These are phyloP conservation scores for Drosophila orosa DNA, from an alignment of 1,140 invertebrate genomes.

Conservation along the genomic window DNA sequence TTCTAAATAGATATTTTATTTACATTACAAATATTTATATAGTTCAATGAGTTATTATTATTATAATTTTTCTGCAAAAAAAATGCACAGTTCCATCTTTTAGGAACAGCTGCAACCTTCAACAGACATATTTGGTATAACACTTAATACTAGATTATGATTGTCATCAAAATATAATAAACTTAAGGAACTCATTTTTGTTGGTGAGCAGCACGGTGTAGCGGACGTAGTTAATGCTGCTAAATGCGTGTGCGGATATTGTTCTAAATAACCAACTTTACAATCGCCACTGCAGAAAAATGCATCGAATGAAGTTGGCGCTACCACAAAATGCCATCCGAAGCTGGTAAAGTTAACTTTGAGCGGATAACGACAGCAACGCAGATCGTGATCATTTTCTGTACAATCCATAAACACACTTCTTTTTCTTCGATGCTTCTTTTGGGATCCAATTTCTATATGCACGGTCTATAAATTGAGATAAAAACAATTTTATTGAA, in stretches of 20 bases:
- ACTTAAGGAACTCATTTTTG: constrained; percentile 94
- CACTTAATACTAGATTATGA: constrained; percentile 94
- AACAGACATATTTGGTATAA: constrained; percentile 96
- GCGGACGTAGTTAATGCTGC: constrained; percentile 91
- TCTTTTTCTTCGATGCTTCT: constrained; percentile 89
- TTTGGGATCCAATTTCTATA: constrained; percentile 90
- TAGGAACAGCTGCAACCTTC: constrained; percentile 96
- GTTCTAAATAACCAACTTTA: constrained; percentile 94
- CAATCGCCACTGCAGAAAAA: constrained; percentile 98
- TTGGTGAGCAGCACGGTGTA: constrained; percentile 94
- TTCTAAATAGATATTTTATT: background rate
- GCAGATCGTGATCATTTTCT: constrained; percentile 87
- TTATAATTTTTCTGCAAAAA: background rate
- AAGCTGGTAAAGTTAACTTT: constrained; percentile 98
- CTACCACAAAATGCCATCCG: constrained; percentile 99
- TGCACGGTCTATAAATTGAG: constrained; percentile 90
- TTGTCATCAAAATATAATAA: constrained; percentile 97
- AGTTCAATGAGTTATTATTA: background rate
- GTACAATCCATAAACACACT: constrained; percentile 84
- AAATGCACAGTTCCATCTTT: background rate
- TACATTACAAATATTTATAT: background rate
- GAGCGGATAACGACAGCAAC: constrained; percentile 95
- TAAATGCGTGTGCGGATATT: constrained; percentile 97
- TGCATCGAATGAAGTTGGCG: constrained; percentile 97
- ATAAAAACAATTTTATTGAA: constrained; percentile 1